Percentiles rank a stretch among this genome's conserved stretches.
phyloP scores from a whole-genome alignment of 2,888 invertebrate species.

The Caenorhabditis macrosperma region DNA sequence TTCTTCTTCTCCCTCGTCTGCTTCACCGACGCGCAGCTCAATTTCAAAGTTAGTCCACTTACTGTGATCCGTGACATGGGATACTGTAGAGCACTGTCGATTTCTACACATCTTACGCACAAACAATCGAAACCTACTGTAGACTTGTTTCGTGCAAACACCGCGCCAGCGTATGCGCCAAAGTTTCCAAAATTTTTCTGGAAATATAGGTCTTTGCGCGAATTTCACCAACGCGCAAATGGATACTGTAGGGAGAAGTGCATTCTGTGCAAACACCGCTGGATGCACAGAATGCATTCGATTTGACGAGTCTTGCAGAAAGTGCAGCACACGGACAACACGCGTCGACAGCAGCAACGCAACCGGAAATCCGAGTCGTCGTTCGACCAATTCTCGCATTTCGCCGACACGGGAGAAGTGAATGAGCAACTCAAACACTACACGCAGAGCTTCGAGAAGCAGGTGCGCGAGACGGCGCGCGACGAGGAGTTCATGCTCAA shows the following conservation, averaged over 20 bases:
- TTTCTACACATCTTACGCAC: no score
- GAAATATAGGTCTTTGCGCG: no score
- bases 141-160: no score
- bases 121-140: no score
- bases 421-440: conserved; percentile 55
- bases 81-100: no score
- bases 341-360: conserved; percentile 48
- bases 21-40: conserved; percentile 20
- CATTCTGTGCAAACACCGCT: no score
- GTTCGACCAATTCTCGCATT: conserved; percentile 36
- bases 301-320: conserved; percentile 9
- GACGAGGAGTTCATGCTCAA: conserved; percentile 66
- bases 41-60: conserved; percentile 29
- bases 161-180: no score
- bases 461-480: conserved; percentile 47
- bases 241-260: no score
- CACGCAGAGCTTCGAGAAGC: conserved; percentile 47
- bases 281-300: no score
- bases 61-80: background rate
- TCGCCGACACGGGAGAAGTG: conserved; percentile 45
- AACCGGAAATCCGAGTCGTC: conserved; percentile 47
- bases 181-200: no score
- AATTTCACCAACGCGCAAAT: no score
- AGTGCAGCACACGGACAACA: conserved; percentile 42
- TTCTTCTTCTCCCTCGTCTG: conserved; percentile 15